A percentile compares a stretch with the other conserved stretches of the same genome.
phyloP scores from a whole-genome alignment of 2,888 invertebrate genomes.

The Drosophila flavopinicola region DNA sequence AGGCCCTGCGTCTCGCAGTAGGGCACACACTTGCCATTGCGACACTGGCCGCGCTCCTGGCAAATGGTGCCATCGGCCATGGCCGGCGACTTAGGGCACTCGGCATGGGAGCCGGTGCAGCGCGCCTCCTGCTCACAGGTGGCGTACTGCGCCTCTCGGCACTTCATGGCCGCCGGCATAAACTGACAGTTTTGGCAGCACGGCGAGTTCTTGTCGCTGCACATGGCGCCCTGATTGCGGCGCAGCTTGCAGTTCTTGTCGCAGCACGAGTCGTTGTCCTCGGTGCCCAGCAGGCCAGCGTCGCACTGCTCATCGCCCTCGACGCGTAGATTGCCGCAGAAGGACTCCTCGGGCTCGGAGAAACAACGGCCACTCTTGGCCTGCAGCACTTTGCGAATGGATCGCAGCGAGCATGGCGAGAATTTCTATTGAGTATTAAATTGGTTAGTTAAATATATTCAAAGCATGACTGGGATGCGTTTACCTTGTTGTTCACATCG shows the following conservation, averaged over 20 bases:
- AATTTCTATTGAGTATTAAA: slow-evolving; percentile 88
- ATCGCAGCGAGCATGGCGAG: slow-evolving; percentile 96
- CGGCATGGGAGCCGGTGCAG: slow-evolving; percentile 92
- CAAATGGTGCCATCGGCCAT: slow-evolving; percentile 89
- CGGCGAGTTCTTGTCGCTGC: slow-evolving; percentile 98
- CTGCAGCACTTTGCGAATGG: slow-evolving; percentile 95
- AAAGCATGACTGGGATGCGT: neutral
- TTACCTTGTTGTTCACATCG: slow-evolving; percentile 96
- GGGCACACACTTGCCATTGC: slow-evolving; percentile 94
- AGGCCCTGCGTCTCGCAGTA: slow-evolving; percentile 97
- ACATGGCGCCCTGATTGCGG: slow-evolving; percentile 92
- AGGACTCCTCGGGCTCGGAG: slow-evolving; percentile 96
- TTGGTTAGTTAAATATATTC: too few relatives aligned
- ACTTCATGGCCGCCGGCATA: slow-evolving; percentile 92
- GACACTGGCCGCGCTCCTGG: slow-evolving; percentile 95
- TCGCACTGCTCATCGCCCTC: slow-evolving; percentile 99
- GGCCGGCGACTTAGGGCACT: slow-evolving; percentile 94
- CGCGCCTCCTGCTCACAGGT: slow-evolving; percentile 96
- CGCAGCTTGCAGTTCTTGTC: slow-evolving; percentile 95
- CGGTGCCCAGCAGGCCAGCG: slow-evolving; percentile 95
- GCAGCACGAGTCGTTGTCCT: slow-evolving; percentile 97
- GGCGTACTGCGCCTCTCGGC: slow-evolving; percentile 95
- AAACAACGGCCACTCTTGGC: slow-evolving; percentile 96
- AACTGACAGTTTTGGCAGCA: slow-evolving; percentile 97
- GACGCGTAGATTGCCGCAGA: slow-evolving; percentile 97